Conservation (phyloP, 1,140 invertebrate genomes). For the Aphaenogaster floridana region DNA sequence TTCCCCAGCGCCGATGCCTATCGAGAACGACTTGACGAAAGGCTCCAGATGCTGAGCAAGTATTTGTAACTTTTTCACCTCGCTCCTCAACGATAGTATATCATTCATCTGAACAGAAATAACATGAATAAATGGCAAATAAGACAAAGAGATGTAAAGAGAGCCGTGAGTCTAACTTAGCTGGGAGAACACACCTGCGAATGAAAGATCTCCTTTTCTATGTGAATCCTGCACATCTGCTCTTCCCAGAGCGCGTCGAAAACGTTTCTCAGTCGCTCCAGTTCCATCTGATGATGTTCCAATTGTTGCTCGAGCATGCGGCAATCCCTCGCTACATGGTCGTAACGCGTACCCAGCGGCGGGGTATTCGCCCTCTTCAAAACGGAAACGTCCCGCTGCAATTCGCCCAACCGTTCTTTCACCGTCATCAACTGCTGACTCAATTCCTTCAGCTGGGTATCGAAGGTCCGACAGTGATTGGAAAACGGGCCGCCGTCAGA, state of each 20-base stretch:
- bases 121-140: background rate
- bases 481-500: slow-evolving; percentile 88
- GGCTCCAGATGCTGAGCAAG: slow-evolving; percentile 90
- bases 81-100: slow-evolving; percentile 89
- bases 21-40: slow-evolving; percentile 88
- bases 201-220: slow-evolving; percentile 91
- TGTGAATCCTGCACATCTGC: slow-evolving; percentile 89
- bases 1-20: slow-evolving; percentile 82
- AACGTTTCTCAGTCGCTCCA: slow-evolving; percentile 88
- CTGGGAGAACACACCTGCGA: slow-evolving; percentile 85
- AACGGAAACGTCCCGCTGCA: slow-evolving; percentile 89
- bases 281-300: slow-evolving; percentile 89
- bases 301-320: slow-evolving; percentile 89
- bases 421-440: slow-evolving; percentile 89
- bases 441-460: slow-evolving; percentile 89
- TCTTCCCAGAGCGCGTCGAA: slow-evolving; percentile 91
- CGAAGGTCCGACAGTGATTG: slow-evolving; percentile 90
- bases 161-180: background rate
- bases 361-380: slow-evolving; percentile 88
- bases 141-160: background rate
- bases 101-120: slow-evolving; percentile 88
- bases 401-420: slow-evolving; percentile 89
- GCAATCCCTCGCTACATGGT: slow-evolving; percentile 89
- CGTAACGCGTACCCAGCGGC: slow-evolving; percentile 88
- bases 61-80: slow-evolving; percentile 90